Evolutionary conservation across 2,888 invertebrate species (phyloP), one percentile per base, ranked within the genome.

Genomic region (Sicus ferrugineus): DNA sequence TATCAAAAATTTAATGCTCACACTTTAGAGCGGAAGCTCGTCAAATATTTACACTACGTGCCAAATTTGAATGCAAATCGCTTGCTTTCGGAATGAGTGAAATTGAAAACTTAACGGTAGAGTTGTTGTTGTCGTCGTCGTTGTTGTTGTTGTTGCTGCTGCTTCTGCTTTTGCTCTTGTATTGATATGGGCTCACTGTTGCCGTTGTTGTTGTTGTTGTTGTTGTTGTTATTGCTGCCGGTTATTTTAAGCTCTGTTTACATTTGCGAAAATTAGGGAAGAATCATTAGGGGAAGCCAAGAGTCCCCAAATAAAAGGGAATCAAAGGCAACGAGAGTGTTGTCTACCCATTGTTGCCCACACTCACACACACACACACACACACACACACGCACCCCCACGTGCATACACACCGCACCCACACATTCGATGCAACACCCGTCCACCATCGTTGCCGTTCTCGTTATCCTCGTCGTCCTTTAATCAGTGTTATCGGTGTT

Each of bases 1-100:
- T 83, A 34, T n/a, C 81, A 83, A 82, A 82, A 82, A 82, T 82
- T 83, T 82, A 82, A 79, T 81, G 78, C 83, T 80, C 80, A 80
- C 81, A 82, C 83, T 82, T 80, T n/a, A n/a, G n/a, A n/a, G 79
- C 82, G 81, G 82, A 78, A 82, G 82, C 81, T 79, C 80, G 80
- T 83, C 80, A 71, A 73, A 70, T 74, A 72, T 74, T 74, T 74
- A 72, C 74, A 70, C 68, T 74, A 71, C 74, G 74, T 74, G 74
- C 73, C 70, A 69, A 74, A 74, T 73, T 73, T 73, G 72, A 72
- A 74, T 74, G 74, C 73, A 74, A 74, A 74, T 74, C 74, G 69
- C 73, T 73, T 73, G 68, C 68, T 81, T 78, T 81, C 78, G 78
- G 9, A 66, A 66, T 58, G 42, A 58, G 28, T 28, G 66, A 42